phyloP scores from a whole-genome alignment of 2,888 invertebrate species.

The Limnephilus lunatus region DNA sequence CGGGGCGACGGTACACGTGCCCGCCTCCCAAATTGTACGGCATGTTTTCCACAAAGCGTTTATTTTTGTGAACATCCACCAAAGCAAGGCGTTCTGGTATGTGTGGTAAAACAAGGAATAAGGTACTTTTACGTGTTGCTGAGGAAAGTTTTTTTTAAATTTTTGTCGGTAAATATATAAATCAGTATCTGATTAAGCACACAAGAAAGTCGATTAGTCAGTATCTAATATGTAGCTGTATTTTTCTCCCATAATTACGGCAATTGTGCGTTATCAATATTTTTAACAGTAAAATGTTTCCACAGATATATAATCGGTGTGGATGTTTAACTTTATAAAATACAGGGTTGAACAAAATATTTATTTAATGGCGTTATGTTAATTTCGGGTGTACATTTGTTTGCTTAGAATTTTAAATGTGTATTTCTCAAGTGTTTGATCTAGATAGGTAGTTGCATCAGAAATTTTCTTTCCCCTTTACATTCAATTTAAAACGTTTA shows the following conservation, averaged over 20 bases:
- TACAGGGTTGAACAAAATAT: slow-evolving; percentile 10
- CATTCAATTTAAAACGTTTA: no score
- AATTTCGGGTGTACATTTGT: neutral
- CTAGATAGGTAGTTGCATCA: no score
- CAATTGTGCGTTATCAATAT: neutral
- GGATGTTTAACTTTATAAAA: neutral
- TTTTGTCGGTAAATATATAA: neutral
- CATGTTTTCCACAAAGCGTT: no score
- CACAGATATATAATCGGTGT: neutral
- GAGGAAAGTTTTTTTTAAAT: neutral
- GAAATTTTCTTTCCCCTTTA: no score
- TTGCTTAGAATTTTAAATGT: no score
- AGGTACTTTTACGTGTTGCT: no score
- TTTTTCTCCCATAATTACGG: neutral
- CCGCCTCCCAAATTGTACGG: no score
- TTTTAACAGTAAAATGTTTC: neutral
- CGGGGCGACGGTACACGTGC: no score
- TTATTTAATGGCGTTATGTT: neutral
- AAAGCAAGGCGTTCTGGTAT: no score
- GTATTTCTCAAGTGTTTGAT: no score
- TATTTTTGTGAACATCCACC: no score
- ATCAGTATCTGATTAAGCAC: neutral
- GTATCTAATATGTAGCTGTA: neutral
- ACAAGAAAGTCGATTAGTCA: neutral
- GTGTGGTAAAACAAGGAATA: no score